These are phyloP conservation scores for Sialis lutaria DNA, from an alignment of 2,888 invertebrate species.

Conservation along the genomic window DNA sequence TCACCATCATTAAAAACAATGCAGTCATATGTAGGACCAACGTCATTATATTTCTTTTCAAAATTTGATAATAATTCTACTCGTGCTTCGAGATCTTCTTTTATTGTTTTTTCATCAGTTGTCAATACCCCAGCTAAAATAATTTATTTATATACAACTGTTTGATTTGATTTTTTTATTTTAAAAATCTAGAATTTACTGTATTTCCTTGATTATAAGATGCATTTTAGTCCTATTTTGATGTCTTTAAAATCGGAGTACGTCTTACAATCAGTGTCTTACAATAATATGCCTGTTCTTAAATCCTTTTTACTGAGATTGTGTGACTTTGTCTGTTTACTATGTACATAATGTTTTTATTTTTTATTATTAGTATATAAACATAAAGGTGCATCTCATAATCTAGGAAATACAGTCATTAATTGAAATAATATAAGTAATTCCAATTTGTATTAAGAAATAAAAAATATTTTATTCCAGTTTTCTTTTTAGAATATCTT, in stretches of 20 bases:
- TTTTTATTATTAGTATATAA: too few relatives aligned
- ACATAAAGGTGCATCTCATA: too few relatives aligned
- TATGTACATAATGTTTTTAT: too few relatives aligned
- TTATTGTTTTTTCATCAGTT: constrained; percentile 57
- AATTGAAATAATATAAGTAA: background rate
- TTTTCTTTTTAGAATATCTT: constrained; percentile 1
- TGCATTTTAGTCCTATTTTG: too few relatives aligned
- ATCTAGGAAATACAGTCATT: too few relatives aligned
- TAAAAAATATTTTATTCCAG: too few relatives aligned
- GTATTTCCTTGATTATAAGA: too few relatives aligned
- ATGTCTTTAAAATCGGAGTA: too few relatives aligned
- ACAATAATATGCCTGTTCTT: too few relatives aligned
- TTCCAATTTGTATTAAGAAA: background rate
- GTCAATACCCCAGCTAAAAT: constrained; percentile 17
- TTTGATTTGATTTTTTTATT: background rate
- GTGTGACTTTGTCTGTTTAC: too few relatives aligned
- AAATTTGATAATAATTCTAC: constrained; percentile 64
- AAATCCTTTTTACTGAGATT: too few relatives aligned
- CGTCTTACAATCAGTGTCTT: too few relatives aligned
- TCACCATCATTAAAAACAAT: constrained; percentile 85
- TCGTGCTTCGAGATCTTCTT: constrained; percentile 78
- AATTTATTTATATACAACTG: background rate
- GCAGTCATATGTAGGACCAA: constrained; percentile 85
- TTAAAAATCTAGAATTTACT: background rate
- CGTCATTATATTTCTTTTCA: constrained; percentile 77